Conservation (phyloP, 2,888 invertebrate genomes). For the Dryococelus australis region DNA sequence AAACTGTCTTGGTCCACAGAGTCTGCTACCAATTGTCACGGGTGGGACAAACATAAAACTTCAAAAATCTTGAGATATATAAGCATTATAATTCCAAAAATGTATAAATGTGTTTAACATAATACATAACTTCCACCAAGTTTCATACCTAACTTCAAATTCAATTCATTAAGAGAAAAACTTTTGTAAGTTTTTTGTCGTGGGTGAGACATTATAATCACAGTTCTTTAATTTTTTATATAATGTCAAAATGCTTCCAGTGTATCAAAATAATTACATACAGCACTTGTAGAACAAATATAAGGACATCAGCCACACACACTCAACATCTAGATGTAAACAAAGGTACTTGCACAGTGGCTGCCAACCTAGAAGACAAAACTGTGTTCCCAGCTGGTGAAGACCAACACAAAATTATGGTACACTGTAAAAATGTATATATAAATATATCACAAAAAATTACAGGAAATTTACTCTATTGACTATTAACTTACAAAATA, state of each 20-base stretch:
- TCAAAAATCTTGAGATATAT: not conserved
- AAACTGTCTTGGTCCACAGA: not conserved
- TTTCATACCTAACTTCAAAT: not conserved
- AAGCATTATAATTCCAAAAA: not conserved
- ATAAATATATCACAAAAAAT: no score
- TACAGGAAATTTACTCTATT: no score
- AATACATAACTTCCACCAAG: not conserved
- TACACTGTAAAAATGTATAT: no score
- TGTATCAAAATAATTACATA: not conserved
- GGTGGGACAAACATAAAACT: not conserved
- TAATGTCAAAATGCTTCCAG: not conserved
- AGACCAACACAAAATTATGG: not conserved
- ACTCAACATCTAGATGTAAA: no score
- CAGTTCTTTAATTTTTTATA: not conserved
- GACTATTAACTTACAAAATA: no score
- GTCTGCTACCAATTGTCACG: not conserved
- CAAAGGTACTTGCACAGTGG: no score
- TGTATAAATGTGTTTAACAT: not conserved
- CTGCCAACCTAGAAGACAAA: constrained; percentile 10
- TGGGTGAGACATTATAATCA: not conserved
- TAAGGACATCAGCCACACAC: not conserved
- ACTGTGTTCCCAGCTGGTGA: not conserved
- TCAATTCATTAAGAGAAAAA: not conserved
- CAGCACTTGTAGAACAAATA: not conserved
- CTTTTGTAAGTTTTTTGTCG: not conserved